Percentiles rank a stretch among this genome's conserved stretches.
Conservation (phyloP, 2,797 vertebrate species). For the Lacerta viridis region DNA sequence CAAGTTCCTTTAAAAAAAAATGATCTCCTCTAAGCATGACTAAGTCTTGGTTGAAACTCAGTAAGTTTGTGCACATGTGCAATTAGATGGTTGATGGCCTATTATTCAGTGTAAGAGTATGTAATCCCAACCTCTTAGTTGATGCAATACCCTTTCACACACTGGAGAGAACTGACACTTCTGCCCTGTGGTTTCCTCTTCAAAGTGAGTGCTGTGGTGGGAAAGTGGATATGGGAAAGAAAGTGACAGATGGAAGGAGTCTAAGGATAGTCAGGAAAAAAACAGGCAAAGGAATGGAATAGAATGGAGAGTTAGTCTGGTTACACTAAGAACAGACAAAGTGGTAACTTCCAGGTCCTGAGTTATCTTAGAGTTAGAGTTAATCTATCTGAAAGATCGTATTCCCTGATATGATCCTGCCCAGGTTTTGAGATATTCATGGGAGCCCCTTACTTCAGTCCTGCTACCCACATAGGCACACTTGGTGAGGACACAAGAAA, state of each 20-base stretch:
- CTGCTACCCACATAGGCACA: too few species aligned
- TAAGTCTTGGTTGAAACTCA: neutral
- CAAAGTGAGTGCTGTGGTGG: neutral
- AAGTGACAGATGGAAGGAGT: neutral
- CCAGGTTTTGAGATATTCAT: too few species aligned
- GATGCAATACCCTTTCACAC: neutral
- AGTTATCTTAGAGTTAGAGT: neutral
- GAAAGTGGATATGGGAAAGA: neutral
- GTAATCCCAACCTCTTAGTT: neutral
- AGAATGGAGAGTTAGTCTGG: neutral
- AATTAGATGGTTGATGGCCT: neutral
- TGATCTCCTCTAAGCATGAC: neutral
- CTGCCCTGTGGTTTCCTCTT: neutral
- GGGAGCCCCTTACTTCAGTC: too few species aligned
- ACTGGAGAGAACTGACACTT: neutral
- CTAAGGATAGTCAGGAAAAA: neutral
- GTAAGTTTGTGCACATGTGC: neutral
- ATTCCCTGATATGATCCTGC: too few species aligned
- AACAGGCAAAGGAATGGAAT: neutral
- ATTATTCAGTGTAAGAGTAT: neutral
- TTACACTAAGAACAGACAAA: neutral
- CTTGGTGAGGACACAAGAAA: too few species aligned
- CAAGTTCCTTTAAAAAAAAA: neutral
- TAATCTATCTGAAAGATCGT: too few species aligned
- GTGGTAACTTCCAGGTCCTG: neutral